Conservation (phyloP, 1,140 invertebrate genomes). For the Drosophila fuyamai region DNA sequence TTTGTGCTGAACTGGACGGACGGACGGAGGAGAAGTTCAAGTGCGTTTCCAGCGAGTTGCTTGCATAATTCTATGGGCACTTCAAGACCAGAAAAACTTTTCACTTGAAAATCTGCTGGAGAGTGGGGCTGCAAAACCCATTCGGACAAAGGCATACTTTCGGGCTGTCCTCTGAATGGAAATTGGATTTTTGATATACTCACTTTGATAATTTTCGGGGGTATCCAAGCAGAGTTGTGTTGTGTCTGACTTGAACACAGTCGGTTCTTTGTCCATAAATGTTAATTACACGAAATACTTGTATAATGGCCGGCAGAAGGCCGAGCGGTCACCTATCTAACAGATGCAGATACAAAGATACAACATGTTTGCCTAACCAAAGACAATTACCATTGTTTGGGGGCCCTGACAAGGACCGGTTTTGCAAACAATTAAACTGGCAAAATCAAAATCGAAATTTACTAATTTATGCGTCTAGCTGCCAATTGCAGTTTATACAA, state of each 20-base stretch:
- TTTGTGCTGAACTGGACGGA: constrained; percentile 77
- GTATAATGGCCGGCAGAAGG: constrained; percentile 28
- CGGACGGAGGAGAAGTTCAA: constrained; percentile 68
- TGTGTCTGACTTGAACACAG: constrained; percentile 16
- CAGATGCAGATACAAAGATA: constrained; percentile 72
- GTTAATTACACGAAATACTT: constrained; percentile 64
- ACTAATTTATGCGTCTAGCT: constrained; percentile 81
- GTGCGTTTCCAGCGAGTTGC: constrained; percentile 64
- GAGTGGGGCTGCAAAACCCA: background rate
- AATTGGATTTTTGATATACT: constrained; percentile 44
- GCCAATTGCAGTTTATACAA: constrained; percentile 65
- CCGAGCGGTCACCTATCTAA: constrained; percentile 28
- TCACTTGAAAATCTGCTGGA: background rate
- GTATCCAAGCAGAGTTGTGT: background rate
- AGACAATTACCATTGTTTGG: constrained; percentile 46
- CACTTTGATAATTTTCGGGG: constrained; percentile 16
- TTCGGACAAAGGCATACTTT: constrained; percentile 57
- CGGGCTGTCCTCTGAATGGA: constrained; percentile 9
- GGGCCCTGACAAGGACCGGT: constrained; percentile 2
- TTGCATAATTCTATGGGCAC: constrained; percentile 60
- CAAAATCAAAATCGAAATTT: constrained; percentile 81
- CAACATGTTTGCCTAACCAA: constrained; percentile 70
- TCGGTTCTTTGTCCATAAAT: constrained; percentile 57
- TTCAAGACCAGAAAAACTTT: constrained; percentile 48
- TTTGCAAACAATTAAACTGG: constrained; percentile 76